These are phyloP conservation scores for Limanda limanda DNA, from an alignment of 2,113 vertebrate genomes.

Conservation along the genomic window DNA sequence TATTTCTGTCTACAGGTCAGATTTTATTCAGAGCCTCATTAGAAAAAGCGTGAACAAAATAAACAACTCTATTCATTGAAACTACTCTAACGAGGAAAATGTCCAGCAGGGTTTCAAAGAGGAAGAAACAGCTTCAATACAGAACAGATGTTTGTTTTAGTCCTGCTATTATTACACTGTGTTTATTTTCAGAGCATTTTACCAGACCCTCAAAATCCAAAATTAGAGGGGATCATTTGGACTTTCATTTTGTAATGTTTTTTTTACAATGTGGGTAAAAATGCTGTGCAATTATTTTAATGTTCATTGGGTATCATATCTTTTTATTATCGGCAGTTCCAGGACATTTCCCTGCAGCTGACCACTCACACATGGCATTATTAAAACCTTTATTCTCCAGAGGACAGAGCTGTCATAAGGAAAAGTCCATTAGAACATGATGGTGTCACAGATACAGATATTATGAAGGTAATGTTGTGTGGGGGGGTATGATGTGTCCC, in stretches of 20 bases:
- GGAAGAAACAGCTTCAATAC: too few relatives aligned
- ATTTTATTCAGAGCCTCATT: too few relatives aligned
- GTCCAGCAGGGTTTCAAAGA: too few relatives aligned
- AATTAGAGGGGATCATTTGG: not conserved
- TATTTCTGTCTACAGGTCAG: too few relatives aligned
- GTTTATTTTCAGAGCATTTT: too few relatives aligned
- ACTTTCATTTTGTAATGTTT: not conserved
- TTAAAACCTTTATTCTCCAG: constrained; percentile 16
- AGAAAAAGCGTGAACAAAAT: too few relatives aligned
- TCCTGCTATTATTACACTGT: too few relatives aligned
- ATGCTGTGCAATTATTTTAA: constrained; percentile 35
- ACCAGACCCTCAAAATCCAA: too few relatives aligned
- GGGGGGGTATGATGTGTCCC: not conserved
- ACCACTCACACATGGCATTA: not conserved
- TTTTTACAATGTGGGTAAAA: not conserved
- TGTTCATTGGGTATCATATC: constrained; percentile 19
- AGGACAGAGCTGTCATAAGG: constrained; percentile 8
- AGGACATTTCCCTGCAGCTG: not conserved
- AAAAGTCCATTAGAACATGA: constrained; percentile 20
- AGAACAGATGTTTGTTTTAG: too few relatives aligned
- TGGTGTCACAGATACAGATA: not conserved
- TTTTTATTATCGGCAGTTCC: constrained; percentile 4
- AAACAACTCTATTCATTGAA: too few relatives aligned
- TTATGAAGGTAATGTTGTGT: not conserved
- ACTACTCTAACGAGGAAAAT: too few relatives aligned